Base-by-base conservation (phyloP, 1,140 invertebrate genomes). In the Drosophila sturtevanti region DNA sequence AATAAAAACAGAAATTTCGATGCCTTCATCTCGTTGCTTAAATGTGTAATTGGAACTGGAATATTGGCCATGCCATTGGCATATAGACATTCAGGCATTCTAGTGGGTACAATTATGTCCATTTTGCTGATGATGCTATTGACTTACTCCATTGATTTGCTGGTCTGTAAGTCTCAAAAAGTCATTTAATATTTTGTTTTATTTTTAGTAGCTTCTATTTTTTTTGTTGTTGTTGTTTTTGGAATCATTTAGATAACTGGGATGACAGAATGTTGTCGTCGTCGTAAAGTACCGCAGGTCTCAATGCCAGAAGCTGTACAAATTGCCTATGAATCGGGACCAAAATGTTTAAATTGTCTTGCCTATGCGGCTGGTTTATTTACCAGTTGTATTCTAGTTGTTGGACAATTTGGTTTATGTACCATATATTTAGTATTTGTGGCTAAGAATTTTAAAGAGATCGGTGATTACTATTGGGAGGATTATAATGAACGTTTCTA, bases 81-180 rank as follows among this genome's bases (percentile, higher is more conserved):
- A 7, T 75, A 87, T 22, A 58, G 71, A 0, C 64, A 80, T 18
- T 69, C 82, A 6, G 81, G 81, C 5, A 63, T 86, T 16, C 38
- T 67, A 6, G 11, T 55, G 9, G 81, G 82, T 0, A 11, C 58
- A 1, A 1, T 78, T 4, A 55, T 86, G 12, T 81, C 70, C 14
- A 11, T 68, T 12, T n/a, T 86, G 14, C 31, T 86, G 27, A 86
- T 86, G 81, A 44, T 79, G 10, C 44, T 86, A 14, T 68, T 86
- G n/a, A 86, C 81, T 10, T 86, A 87, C 41, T 87, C 62, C 71
- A 87, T 86, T 31, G 82, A 86, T 54, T 75, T 86, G 71, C 75
- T 86, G 81, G 81, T 86, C 58, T 63, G 81, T 86, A 78, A 71
- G 66, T 86, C 67, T 27, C 52, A n/a, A n/a, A n/a, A n/a, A n/a